These are phyloP conservation scores for Kryptolebias ocellatus DNA, from an alignment of 2,797 vertebrate species.

Conservation along the genomic window DNA sequence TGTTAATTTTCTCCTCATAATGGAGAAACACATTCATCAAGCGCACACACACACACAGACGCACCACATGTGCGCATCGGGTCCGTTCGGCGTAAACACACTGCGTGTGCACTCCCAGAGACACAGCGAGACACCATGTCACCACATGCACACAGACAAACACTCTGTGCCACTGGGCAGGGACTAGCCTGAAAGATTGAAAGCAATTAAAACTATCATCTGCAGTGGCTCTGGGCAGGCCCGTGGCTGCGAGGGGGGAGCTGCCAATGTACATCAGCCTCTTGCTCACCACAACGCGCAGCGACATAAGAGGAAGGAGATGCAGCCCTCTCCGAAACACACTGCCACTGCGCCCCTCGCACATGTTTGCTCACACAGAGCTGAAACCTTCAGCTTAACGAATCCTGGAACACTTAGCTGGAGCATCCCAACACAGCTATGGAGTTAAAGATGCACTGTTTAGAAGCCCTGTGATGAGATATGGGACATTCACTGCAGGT, in stretches of 20 bases:
- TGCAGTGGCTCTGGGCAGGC: slow-evolving; percentile 94
- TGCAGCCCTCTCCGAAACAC: slow-evolving; percentile 56
- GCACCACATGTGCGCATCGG: too few relatives aligned
- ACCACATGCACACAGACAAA: slow-evolving; percentile 58
- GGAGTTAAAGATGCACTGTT: slow-evolving; percentile 4
- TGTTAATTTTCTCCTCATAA: slow-evolving; percentile 58
- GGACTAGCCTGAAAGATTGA: slow-evolving; percentile 93
- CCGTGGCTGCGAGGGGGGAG: slow-evolving; percentile 89
- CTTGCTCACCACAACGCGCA: slow-evolving; percentile 76
- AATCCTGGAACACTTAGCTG: slow-evolving; percentile 1
- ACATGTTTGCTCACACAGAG: slow-evolving; percentile 33
- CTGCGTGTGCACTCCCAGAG: slow-evolving; percentile 21
- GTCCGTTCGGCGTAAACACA: too few relatives aligned
- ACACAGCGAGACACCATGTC: slow-evolving; percentile 35
- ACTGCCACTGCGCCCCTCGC: slow-evolving; percentile 28
- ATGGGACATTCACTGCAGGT: neutral
- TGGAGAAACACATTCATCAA: slow-evolving; percentile 74
- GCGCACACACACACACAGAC: slow-evolving; percentile 35
- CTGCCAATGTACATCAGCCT: slow-evolving; percentile 94
- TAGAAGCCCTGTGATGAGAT: neutral
- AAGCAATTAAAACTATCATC: slow-evolving; percentile 99
- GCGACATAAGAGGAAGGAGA: slow-evolving; percentile 74
- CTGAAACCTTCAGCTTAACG: slow-evolving; percentile 38
- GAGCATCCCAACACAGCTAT: neutral
- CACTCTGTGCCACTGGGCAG: slow-evolving; percentile 84